phyloP scores from a whole-genome alignment of 2,797 vertebrate genomes.

The Acrocephalus scirpaceus region DNA sequence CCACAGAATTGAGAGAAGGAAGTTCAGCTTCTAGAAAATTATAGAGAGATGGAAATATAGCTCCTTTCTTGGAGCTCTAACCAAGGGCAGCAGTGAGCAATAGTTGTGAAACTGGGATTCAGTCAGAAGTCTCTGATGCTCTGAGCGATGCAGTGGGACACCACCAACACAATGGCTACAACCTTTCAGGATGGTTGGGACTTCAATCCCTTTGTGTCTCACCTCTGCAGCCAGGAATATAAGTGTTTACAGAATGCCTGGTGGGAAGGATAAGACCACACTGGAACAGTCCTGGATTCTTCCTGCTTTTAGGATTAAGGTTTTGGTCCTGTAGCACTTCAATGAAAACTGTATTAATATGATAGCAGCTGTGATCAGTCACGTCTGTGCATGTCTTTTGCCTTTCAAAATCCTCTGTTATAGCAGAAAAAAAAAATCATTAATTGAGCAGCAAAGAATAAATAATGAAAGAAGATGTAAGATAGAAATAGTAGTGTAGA shows the following conservation, averaged over 20 bases:
- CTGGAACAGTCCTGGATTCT: background rate
- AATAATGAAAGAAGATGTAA: background rate
- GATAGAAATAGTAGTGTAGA: background rate
- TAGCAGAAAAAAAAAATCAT: background rate
- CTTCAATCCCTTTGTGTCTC: background rate
- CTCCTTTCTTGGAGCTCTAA: background rate
- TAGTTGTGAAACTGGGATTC: background rate
- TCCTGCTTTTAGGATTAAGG: background rate
- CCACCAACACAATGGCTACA: rapidly evolving
- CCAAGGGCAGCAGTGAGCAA: background rate
- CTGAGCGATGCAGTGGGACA: background rate
- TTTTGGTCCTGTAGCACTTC: background rate
- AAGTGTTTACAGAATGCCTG: background rate
- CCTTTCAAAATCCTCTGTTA: background rate
- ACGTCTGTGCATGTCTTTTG: background rate
- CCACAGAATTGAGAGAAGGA: background rate
- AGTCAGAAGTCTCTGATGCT: background rate
- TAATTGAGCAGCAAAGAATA: background rate
- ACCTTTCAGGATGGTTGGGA: background rate
- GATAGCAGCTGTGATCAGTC: background rate
- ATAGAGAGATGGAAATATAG: background rate
- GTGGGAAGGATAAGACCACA: background rate
- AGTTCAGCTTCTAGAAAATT: background rate
- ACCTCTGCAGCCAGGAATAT: background rate
- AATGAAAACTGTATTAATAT: background rate